Conservation (phyloP, 2,113 vertebrate genomes). For the Acinonyx jubatus region DNA sequence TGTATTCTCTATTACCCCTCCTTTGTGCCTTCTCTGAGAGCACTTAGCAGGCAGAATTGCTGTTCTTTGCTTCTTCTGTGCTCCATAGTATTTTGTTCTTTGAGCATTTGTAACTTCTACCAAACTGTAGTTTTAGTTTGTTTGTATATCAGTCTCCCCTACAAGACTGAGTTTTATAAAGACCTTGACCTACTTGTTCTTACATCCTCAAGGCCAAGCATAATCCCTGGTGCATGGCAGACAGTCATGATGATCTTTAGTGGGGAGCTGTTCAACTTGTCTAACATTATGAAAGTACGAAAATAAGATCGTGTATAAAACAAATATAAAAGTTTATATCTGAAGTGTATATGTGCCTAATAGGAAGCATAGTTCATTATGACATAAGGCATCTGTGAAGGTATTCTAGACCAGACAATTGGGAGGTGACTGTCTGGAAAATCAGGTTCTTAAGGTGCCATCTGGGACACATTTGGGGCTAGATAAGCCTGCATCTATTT, state of each 20-base stretch:
- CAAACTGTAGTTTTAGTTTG: neutral
- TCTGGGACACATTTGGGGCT: neutral
- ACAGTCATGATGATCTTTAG: neutral
- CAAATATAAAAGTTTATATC: neutral
- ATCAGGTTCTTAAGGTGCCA: neutral
- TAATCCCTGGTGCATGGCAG: neutral
- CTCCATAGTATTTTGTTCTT: neutral
- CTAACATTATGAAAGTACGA: neutral
- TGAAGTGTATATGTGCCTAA: neutral
- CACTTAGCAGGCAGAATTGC: neutral
- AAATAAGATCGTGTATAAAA: neutral
- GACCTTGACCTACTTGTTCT: neutral
- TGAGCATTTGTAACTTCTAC: neutral
- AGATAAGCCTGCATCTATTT: neutral
- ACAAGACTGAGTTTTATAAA: neutral
- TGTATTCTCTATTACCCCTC: neutral
- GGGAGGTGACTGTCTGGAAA: slow-evolving; percentile 5
- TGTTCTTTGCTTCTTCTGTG: neutral
- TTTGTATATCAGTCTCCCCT: neutral
- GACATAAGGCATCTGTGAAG: neutral
- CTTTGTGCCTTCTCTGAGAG: neutral
- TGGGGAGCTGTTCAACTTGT: neutral
- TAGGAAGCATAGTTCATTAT: neutral
- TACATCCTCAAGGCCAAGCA: neutral
- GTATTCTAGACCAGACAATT: neutral